Evolutionary conservation across 2,888 invertebrate species (phyloP).

Genomic region (Drosophila setosimentum): DNA sequence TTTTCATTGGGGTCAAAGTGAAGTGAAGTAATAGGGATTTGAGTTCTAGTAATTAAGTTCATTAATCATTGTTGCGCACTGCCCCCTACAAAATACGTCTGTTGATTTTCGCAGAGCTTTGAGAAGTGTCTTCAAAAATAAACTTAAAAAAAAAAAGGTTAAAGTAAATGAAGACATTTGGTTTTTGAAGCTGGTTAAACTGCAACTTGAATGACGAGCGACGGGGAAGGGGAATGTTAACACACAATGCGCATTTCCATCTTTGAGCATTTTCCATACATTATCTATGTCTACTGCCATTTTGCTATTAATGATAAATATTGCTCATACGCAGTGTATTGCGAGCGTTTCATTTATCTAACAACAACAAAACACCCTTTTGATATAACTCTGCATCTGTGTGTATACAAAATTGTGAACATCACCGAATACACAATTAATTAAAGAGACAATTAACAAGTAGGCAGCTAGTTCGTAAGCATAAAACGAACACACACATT

Average conservation of each 20-base stretch:
- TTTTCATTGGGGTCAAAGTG: constrained; percentile 58
- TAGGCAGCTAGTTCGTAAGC: constrained; percentile 28
- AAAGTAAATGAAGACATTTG: constrained; percentile 19
- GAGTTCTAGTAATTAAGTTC: constrained; percentile 73
- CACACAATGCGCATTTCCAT: background rate
- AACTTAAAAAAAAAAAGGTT: background rate
- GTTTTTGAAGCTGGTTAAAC: constrained; percentile 8
- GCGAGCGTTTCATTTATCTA: constrained; percentile 59
- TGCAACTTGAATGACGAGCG: background rate
- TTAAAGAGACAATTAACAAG: background rate
- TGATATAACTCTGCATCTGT: constrained; percentile 53
- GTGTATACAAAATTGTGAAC: constrained; percentile 35
- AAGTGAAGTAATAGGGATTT: constrained; percentile 76
- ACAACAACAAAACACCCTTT: constrained; percentile 16
- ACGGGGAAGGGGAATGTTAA: background rate
- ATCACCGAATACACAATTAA: constrained; percentile 44
- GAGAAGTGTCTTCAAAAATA: constrained; percentile 5
- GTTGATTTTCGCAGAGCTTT: constrained; percentile 11
- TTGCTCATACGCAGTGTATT: constrained; percentile 46
- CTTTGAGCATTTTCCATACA: constrained; percentile 8
- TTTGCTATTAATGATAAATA: constrained; percentile 31
- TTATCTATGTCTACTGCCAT: constrained; percentile 58
- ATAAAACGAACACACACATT: constrained; percentile 46
- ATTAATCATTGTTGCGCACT: constrained; percentile 57
- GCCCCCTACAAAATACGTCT: background rate